Conservation (phyloP, 1,140 invertebrate genomes). For the Cyrtorhinus lividipennis region DNA sequence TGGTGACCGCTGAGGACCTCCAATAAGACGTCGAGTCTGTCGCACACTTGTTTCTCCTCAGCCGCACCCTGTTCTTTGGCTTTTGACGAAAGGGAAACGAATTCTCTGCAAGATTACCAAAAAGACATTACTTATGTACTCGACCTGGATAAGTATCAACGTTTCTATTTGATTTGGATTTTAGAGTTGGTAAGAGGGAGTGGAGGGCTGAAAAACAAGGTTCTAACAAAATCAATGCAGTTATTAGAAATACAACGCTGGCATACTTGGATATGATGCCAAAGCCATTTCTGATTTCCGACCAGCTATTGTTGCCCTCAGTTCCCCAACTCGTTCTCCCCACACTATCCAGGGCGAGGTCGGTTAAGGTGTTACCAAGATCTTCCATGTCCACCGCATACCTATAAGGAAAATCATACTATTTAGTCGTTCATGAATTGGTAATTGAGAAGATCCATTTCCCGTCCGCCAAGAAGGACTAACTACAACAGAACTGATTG, state of each 20-base stretch:
- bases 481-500: too few species aligned
- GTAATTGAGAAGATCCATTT: too few species aligned
- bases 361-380: conserved; percentile 34
- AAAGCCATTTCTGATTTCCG: conserved; percentile 44
- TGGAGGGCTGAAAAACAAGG: too few species aligned
- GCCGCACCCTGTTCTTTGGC: conserved; percentile 36
- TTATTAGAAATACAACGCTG: too few species aligned
- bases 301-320: conserved; percentile 43
- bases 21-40: conserved; percentile 43
- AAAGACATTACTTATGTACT: too few species aligned
- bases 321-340: conserved; percentile 40
- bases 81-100: conserved; percentile 32
- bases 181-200: too few species aligned
- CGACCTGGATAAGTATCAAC: too few species aligned
- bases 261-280: conserved; percentile 41
- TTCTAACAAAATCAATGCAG: too few species aligned
- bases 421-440: too few species aligned
- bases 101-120: conserved; percentile 36
- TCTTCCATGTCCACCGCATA: conserved; percentile 45
- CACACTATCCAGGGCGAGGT: conserved; percentile 33
- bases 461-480: too few species aligned
- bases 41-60: conserved; percentile 43
- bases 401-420: too few species aligned
- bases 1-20: conserved; percentile 47
- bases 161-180: too few species aligned